A percentile compares a stretch with the other conserved stretches of the same genome.
Conservation (phyloP, 2,797 vertebrate genomes). For the Sebastes goodei region DNA sequence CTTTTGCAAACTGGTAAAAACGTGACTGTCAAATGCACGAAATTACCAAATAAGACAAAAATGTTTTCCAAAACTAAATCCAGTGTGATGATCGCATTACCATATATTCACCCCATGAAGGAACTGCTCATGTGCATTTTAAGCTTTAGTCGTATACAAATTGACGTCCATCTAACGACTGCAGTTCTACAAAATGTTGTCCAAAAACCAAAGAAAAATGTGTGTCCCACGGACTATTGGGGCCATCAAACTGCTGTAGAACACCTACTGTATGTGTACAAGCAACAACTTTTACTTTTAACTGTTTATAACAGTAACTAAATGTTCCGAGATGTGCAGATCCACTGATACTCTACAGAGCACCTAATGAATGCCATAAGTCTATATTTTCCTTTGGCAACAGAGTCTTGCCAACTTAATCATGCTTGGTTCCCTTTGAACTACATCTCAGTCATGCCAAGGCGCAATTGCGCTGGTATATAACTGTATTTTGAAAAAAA, state of each 20-base stretch:
- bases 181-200: background rate
- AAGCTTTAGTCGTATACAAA: background rate
- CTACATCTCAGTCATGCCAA: constrained; percentile 21
- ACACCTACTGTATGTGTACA: background rate
- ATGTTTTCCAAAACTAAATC: background rate
- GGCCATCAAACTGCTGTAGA: background rate
- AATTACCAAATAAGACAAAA: background rate
- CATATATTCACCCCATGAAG: background rate
- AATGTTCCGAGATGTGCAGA: background rate
- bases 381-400: constrained; percentile 15
- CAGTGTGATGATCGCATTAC: background rate
- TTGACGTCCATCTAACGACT: background rate
- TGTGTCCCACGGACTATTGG: background rate
- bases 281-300: constrained; percentile 2
- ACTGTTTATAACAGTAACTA: background rate
- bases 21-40: background rate
- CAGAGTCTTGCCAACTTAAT: constrained; percentile 33
- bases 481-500: background rate
- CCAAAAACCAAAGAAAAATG: background rate
- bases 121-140: background rate
- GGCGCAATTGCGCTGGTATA: constrained; percentile 14
- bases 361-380: constrained; percentile 34
- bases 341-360: background rate
- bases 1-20: background rate
- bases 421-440: constrained; percentile 21